Base-by-base conservation (phyloP, 1,140 invertebrate genomes). In the Drosophila biarmipes region DNA sequence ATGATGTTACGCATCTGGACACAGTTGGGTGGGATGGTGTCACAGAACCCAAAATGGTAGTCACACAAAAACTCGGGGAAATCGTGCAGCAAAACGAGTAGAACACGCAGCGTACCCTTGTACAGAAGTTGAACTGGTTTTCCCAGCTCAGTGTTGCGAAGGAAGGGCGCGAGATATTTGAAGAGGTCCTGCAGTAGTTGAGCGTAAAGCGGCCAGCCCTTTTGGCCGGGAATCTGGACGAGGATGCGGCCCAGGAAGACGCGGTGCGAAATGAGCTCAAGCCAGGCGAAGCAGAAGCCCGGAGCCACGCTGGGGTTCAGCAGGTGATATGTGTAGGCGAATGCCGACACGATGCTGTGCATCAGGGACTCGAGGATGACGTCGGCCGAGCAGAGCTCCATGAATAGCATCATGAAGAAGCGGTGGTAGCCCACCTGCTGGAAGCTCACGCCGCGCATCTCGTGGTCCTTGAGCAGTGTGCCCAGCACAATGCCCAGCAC, bases 11-110 rank as follows among this genome's bases (percentile, higher is more conserved):
- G 95, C 97, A 99, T 98, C 92, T 99, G 98, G 79, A 99, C 98
- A 91, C 99, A 99, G 92, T 99, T 99, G 0, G 98, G 97, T 69
- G 99, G 98, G 86, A 99, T 99, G 42, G 98, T 98, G 93, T 99
- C 99, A 92, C 99, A 99, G 92, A 99, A 99, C n/a, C 97, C 97
- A 91, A 99, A 99, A 91, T 99, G 98, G 92, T 99, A 99, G 90
- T 99, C 99, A 91, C 98, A 99, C 21, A 99, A 94, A 91, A 99
- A 99, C 92, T 99, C 99, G 0, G 99, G 99, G 92, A 99, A 99
- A 92, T 99, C 99, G 90, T 99, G 98, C 2, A 99, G 93, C 12
- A 99, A 93, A 0, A 99, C 98, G 12, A 99, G 92, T n/a, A 99
- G 93, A 0, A 99, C 97, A 63, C 98, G 94, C 7, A 99, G 93